A percentile compares a stretch with the other conserved stretches of the same genome.
Evolutionary conservation across 2,888 invertebrate genomes (phyloP).

Genomic region (Drosophila barbarae): DNA sequence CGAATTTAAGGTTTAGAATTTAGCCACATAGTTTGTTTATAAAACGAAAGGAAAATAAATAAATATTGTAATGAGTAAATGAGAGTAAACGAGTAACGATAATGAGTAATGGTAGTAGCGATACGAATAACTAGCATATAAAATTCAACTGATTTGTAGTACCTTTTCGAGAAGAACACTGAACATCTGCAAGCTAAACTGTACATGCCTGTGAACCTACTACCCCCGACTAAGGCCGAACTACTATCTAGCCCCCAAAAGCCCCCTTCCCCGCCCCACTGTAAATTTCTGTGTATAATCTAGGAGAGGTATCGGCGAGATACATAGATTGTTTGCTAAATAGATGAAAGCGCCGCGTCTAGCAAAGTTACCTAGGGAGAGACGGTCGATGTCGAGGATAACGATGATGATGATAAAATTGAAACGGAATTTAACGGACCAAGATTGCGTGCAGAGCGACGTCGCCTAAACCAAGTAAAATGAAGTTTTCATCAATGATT

Average conservation of each 20-base stretch:
- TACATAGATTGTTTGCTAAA: slow-evolving; percentile 58
- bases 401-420: slow-evolving; percentile 53
- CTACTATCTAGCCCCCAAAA: slow-evolving; percentile 19
- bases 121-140: slow-evolving; percentile 51
- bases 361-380: slow-evolving; percentile 52
- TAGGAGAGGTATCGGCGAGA: slow-evolving; percentile 55
- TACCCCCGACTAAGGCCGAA: slow-evolving; percentile 31
- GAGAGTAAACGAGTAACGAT: slow-evolving; percentile 26
- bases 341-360: slow-evolving; percentile 58
- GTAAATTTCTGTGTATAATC: slow-evolving; percentile 77
- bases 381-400: slow-evolving; percentile 11
- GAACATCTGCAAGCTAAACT: slow-evolving; percentile 36
- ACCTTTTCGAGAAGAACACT: slow-evolving; percentile 59
- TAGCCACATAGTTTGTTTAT: slow-evolving; percentile 71
- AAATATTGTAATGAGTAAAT: slow-evolving; percentile 29
- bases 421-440: slow-evolving; percentile 76
- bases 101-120: slow-evolving; percentile 36
- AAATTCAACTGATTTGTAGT: slow-evolving; percentile 74
- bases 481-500: slow-evolving; percentile 78
- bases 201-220: slow-evolving; percentile 65
- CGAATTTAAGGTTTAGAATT: slow-evolving; percentile 75
- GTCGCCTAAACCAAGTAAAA: slow-evolving; percentile 75
- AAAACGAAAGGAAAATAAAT: slow-evolving; percentile 54
- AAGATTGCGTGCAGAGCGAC: slow-evolving; percentile 77
- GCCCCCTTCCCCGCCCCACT: slow-evolving; percentile 37